Evolutionary conservation across 2,888 invertebrate species (phyloP), one percentile per base, ranked within the genome.

Genomic region (Pollenia griseotomentosa): DNA sequence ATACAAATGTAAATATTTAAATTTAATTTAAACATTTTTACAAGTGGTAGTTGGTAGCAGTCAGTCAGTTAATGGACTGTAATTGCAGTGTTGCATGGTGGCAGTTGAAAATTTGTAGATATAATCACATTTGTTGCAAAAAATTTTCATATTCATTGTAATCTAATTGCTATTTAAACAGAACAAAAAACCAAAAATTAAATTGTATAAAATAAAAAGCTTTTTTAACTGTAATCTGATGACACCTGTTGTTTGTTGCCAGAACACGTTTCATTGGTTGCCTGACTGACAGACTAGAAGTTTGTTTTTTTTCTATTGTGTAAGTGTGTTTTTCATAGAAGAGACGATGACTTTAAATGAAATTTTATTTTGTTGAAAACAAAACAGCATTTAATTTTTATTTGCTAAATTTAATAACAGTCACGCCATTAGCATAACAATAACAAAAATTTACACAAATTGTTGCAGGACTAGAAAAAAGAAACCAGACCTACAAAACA

Each of bases 331-430:
- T 70, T 33, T 14, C 12, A 55, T 16, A 11, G 6, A 55, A 42
- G 14, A 61, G 53, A 70, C 70, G 40, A 59, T 75, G 48, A 71
- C 71, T 82, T 68, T 71, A 33, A 33, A 33, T 33, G 33, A 46
- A 55, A 46, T 40, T 48, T 5, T 12, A 61, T 55, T 83, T 71
- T 63, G 53, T 46, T 46, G 10, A 12, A 44, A 68, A 59, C 33
- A 40, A 44, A 53, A 46, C 10, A 48, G 14, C 23, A 83, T 68
- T 74, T 63, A 63, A 68, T 63, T 81, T 77, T 80, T 74, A 66
- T 77, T 87, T 81, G 71, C 23, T 61, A 63, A 79, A 86, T 75
- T 86, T 79, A 79, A 79, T 70, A 83, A 79, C 11, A 83, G 83
- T 86, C 86, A 86, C 86, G 86, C 79, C 74, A 86, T 57, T 74